Evolutionary conservation across 2,797 vertebrate species (phyloP).

Genomic region (Antrozous pallidus): DNA sequence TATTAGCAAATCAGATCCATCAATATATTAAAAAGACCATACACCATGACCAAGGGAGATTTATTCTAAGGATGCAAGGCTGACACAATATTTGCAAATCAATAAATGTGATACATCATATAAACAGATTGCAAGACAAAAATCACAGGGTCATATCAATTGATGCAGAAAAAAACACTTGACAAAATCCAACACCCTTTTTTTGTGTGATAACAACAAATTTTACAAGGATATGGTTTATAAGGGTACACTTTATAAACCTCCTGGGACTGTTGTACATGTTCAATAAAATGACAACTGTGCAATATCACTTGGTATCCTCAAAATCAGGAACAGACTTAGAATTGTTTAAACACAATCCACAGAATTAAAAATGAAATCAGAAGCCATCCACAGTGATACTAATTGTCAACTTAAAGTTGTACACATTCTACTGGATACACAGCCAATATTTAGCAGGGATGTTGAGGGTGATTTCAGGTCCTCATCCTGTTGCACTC

Average conservation of each 20-base stretch:
- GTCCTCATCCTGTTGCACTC: slow-evolving; percentile 75
- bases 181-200: too few relatives aligned
- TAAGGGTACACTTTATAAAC: slow-evolving; percentile 87
- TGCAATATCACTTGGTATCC: slow-evolving; percentile 83
- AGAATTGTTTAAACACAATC: slow-evolving; percentile 86
- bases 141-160: too few relatives aligned
- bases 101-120: too few relatives aligned
- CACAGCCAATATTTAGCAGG: slow-evolving; percentile 80
- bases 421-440: slow-evolving; percentile 82
- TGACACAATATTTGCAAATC: too few relatives aligned
- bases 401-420: slow-evolving; percentile 81
- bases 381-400: slow-evolving; percentile 83
- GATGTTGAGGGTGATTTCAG: slow-evolving; percentile 72
- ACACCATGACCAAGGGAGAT: too few relatives aligned
- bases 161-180: too few relatives aligned
- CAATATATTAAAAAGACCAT: too few relatives aligned
- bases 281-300: slow-evolving; percentile 83
- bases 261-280: slow-evolving; percentile 86
- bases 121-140: too few relatives aligned
- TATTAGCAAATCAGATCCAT: too few relatives aligned
- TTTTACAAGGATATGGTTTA: too few relatives aligned
- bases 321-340: slow-evolving; percentile 81
- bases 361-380: slow-evolving; percentile 82
- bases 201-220: too few relatives aligned
- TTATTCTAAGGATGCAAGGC: too few relatives aligned